Evolutionary conservation across 2,888 invertebrate species (phyloP), one percentile per base, ranked within the genome.

Genomic region (Endotricha flammealis): DNA sequence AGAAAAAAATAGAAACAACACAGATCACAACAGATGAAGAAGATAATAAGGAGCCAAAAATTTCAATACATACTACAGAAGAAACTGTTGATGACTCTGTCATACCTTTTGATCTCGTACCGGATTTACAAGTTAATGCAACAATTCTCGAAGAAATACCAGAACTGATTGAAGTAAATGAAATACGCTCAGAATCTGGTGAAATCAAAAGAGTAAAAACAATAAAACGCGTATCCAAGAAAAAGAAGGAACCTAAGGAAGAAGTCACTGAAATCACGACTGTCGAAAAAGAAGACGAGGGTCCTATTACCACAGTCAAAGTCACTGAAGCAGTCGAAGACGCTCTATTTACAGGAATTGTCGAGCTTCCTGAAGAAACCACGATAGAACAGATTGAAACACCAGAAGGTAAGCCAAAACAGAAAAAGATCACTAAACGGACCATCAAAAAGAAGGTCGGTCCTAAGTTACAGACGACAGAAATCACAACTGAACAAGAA

Each of bases 251-350:
- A 1, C 57, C 59, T 0, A 81, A 83, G 31, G 59, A 76, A 41
- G 80, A 83, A 48, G 65, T 79, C 17, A 82, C 87, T 2, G 79
- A 78, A 54, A 78, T 76, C 12, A 64, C 75, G 2, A 86, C 86
- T 11, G 61, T 76, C 10, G 66, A 80, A 42, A 71, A 74, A 36
- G 73, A 78, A 3, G 73, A 68, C 13, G 65, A 76, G 30, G 50
- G 47, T 1, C 69, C 75, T 0, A 49, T 68, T 1, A 72, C 67
- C 0, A 73, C 67, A 0, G 61, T 75, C 0, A 40, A 45, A 0
- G 44, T 52, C 48, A 69, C 38, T 54, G 80, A 57, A 37, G 42
- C 54, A 36, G 35, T 30, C 16, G 32, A 29, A 48, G 20, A 4
- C n/a, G 4, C 8, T 3, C 11, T 22, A 11, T 41, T 35, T 1